These are phyloP conservation scores for Drosophila pruinosa DNA, from an alignment of 1,140 invertebrate species.

Conservation along the genomic window DNA sequence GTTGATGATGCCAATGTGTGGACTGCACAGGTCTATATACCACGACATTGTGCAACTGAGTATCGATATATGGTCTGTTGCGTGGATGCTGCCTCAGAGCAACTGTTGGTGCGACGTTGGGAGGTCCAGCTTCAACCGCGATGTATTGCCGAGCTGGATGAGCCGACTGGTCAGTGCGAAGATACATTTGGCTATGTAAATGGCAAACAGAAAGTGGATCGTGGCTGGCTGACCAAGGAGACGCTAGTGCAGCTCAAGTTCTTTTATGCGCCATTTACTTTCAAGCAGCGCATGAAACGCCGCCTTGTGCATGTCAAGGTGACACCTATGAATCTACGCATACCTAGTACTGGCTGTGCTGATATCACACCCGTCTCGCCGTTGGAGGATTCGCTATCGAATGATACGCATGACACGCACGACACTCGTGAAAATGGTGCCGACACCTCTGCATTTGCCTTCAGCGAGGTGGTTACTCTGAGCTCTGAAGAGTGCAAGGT, in stretches of 20 bases:
- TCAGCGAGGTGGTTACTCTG: slow-evolving; percentile 86
- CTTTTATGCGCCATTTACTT: slow-evolving; percentile 91
- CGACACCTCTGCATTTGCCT: slow-evolving; percentile 83
- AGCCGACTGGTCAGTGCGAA: slow-evolving; percentile 54
- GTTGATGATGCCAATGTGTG: slow-evolving; percentile 83
- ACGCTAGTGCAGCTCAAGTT: slow-evolving; percentile 94
- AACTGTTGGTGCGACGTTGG: slow-evolving; percentile 90
- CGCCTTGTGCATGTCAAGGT: slow-evolving; percentile 89
- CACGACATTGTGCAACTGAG: slow-evolving; percentile 86
- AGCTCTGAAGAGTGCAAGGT: slow-evolving; percentile 86
- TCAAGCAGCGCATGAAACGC: slow-evolving; percentile 90
- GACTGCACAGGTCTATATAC: slow-evolving; percentile 85
- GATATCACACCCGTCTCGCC: slow-evolving; percentile 48
- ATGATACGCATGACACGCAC: slow-evolving; percentile 85
- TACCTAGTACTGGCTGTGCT: slow-evolving; percentile 79
- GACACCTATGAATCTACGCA: slow-evolving; percentile 90
- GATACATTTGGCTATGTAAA: slow-evolving; percentile 86
- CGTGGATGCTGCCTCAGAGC: slow-evolving; percentile 84
- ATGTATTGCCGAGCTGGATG: slow-evolving; percentile 78
- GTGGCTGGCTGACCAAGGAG: slow-evolving; percentile 94
- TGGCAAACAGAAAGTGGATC: slow-evolving; percentile 86
- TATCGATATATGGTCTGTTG: slow-evolving; percentile 92
- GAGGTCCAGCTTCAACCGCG: slow-evolving; percentile 91
- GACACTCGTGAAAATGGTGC: slow-evolving; percentile 84
- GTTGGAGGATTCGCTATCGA: slow-evolving; percentile 85